phyloP scores from a whole-genome alignment of 2,113 vertebrate genomes.

The Erythrocercus mccallii region DNA sequence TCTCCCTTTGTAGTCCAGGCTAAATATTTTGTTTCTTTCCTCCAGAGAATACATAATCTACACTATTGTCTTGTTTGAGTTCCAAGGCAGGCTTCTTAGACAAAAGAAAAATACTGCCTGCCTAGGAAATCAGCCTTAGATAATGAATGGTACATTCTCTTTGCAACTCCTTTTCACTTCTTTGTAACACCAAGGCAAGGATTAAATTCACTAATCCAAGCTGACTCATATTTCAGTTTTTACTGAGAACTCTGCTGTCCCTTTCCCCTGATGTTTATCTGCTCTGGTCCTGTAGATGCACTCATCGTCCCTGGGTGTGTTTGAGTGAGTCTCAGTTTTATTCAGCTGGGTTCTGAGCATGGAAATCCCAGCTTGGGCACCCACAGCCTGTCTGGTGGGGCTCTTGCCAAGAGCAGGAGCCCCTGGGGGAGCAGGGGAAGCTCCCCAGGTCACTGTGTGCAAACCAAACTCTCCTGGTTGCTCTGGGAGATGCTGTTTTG shows the following conservation, averaged over 20 bases:
- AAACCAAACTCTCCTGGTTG: background rate
- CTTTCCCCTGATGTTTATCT: background rate
- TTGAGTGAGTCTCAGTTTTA: background rate
- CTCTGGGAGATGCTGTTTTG: background rate
- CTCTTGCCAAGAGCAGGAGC: background rate
- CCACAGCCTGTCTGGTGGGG: rapidly evolving
- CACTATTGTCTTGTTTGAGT: background rate
- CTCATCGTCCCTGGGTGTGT: background rate
- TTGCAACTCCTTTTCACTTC: background rate
- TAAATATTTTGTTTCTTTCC: constrained; percentile 29
- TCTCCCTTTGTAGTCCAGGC: background rate
- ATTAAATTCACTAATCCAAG: background rate
- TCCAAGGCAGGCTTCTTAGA: background rate
- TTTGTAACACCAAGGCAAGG: background rate
- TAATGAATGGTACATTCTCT: background rate
- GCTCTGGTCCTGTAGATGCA: background rate
- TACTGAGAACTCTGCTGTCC: background rate
- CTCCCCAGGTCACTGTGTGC: background rate
- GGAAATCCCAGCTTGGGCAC: background rate
- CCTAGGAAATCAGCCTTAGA: background rate
- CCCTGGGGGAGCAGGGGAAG: background rate
- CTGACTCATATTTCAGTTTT: background rate
- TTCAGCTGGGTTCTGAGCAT: background rate
- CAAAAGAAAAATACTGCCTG: background rate
- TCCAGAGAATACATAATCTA: background rate